Conservation (phyloP, 2,797 vertebrate genomes). For the Galagoides demidoff region DNA sequence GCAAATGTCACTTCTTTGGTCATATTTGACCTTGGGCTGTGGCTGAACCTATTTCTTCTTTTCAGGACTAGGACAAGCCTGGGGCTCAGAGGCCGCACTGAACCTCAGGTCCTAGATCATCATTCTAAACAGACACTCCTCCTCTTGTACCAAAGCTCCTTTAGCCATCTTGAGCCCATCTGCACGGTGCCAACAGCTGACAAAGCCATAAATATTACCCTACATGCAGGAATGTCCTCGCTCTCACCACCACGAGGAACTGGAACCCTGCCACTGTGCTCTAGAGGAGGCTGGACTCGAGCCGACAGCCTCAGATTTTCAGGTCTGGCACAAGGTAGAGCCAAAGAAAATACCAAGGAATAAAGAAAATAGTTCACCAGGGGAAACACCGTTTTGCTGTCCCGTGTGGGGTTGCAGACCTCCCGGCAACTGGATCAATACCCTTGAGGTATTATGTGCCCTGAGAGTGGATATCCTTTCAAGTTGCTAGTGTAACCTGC, state of each 20-base stretch:
- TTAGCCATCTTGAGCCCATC: constrained; percentile 38
- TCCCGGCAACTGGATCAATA: background rate
- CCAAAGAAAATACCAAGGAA: constrained; percentile 12
- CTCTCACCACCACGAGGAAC: background rate
- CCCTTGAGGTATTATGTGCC: background rate
- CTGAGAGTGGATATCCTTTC: background rate
- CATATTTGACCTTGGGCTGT: background rate
- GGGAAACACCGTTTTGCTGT: constrained; percentile 7
- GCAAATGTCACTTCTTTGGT: background rate
- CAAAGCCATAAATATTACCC: constrained; percentile 69
- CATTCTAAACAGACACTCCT: background rate
- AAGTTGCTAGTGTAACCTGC: background rate
- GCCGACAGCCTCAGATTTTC: constrained; percentile 55
- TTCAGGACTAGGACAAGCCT: background rate
- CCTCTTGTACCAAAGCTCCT: constrained; percentile 30
- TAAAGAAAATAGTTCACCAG: background rate
- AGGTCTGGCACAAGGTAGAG: constrained; percentile 54
- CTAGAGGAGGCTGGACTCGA: background rate
- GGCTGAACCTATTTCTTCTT: constrained; percentile 30
- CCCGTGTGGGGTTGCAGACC: background rate
- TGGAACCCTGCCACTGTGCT: constrained; percentile 61
- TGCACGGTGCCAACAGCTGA: constrained; percentile 62
- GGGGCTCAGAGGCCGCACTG: background rate
- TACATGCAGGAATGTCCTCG: background rate
- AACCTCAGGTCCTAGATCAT: background rate